These are phyloP conservation scores for Terrapene triunguis DNA, from an alignment of 2,113 vertebrate species.

Conservation along the genomic window DNA sequence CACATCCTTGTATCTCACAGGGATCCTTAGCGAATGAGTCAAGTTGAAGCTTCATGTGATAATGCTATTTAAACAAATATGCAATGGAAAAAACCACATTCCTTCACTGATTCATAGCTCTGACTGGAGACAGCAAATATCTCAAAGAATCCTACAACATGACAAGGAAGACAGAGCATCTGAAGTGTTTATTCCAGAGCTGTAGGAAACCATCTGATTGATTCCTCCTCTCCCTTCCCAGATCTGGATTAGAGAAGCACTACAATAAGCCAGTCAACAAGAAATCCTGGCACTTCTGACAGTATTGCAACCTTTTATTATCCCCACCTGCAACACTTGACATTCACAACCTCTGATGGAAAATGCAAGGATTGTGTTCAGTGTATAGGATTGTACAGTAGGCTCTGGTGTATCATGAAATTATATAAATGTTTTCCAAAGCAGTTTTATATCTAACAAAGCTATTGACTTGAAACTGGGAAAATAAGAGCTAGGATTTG, in stretches of 20 bases:
- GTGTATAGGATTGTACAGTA: background rate
- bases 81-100: background rate
- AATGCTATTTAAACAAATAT: slow-evolving; percentile 25
- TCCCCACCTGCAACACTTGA: slow-evolving; percentile 61
- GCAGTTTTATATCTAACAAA: background rate
- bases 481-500: background rate
- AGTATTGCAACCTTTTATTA: slow-evolving; percentile 48
- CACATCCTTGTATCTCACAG: background rate
- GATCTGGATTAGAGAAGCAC: slow-evolving; percentile 55
- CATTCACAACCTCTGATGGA: slow-evolving; percentile 38
- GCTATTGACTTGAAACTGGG: background rate
- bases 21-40: background rate
- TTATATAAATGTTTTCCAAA: background rate
- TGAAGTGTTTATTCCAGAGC: slow-evolving; percentile 37
- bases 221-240: slow-evolving; percentile 51
- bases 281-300: slow-evolving; percentile 50
- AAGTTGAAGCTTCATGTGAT: slow-evolving; percentile 37
- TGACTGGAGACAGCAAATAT: background rate
- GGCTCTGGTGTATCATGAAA: background rate
- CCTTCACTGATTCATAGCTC: background rate
- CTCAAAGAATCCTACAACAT: background rate
- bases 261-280: slow-evolving; percentile 26
- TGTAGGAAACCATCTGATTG: slow-evolving; percentile 35
- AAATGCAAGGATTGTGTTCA: background rate
- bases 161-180: slow-evolving; percentile 1